Evolutionary conservation across 2,113 vertebrate genomes (phyloP), one percentile per base, ranked within the genome.

Genomic region (Salvator merianae): DNA sequence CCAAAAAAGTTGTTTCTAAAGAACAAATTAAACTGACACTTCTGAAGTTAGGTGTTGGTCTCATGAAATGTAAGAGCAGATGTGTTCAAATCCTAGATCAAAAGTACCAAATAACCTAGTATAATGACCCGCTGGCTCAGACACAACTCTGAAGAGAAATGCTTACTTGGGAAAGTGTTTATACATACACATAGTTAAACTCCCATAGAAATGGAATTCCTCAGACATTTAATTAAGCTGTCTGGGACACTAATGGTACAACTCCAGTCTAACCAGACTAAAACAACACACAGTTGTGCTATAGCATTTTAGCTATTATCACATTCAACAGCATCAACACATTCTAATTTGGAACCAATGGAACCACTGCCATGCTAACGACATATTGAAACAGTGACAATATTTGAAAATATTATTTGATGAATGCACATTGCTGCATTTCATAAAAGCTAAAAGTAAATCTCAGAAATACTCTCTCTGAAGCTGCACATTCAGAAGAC

Each of bases 211-310:
- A 81, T 79, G 82, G 83, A 91, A 91, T 94, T 88, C 89, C 88
- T 90, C 66, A 93, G 88, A 91, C 87, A 90, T 79, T 87, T 94
- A 91, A 94, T 90, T 90, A 90, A 92, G 92, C 90, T 38, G 65
- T 90, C 86, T 89, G 86, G 87, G 86, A 93, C 82, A 88, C 82
- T 93, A 93, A 92, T 87, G 89, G 65, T 82, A 4, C 93, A 94
- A 94, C 93, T 94, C 91, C 84, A 95, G 87, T 84, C 93, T 88
- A 92, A 80, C 40, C 85, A 65, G 91, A 92, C 32, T 85, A 85
- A 85, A 92, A 84, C 88, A 86, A 47, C 43, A 75, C 2, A 78
- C 77, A 91, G 86, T 90, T 93, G 69, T 87, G 88, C 87, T 89
- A 90, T 88, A 1, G 28, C 43, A 80, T 86, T 91, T 88, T 86